These are phyloP conservation scores for Pelosia muscerda DNA, from an alignment of 2,888 invertebrate genomes.

Conservation along the genomic window DNA sequence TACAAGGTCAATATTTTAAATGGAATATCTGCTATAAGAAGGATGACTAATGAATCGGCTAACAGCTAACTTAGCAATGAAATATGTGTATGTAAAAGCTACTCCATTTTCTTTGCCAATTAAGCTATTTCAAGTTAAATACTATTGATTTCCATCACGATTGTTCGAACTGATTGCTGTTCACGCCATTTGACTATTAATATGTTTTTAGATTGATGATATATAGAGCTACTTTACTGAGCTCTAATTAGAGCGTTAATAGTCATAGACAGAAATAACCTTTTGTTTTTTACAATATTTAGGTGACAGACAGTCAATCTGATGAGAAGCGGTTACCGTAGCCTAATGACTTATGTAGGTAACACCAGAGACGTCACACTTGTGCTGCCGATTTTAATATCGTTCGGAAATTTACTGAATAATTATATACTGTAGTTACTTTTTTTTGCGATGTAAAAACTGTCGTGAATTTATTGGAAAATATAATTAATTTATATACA, in stretches of 20 bases:
- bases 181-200: slow-evolving; percentile 6
- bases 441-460: too few species aligned
- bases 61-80: not conserved
- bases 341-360: too few species aligned
- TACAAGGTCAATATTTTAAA: not conserved
- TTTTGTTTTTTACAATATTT: too few species aligned
- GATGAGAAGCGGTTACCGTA: too few species aligned
- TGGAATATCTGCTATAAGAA: not conserved
- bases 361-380: too few species aligned
- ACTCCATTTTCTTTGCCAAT: not conserved
- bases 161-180: not conserved
- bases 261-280: not conserved
- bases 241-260: not conserved
- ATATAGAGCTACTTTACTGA: not conserved
- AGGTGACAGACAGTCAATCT: too few species aligned
- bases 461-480: too few species aligned
- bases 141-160: slow-evolving; percentile 2
- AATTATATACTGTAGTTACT: too few species aligned
- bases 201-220: slow-evolving; percentile 5
- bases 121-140: not conserved
- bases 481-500: too few species aligned
- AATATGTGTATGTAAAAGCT: not conserved
- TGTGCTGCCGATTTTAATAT: too few species aligned
- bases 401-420: too few species aligned
- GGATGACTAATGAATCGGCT: not conserved